Evolutionary conservation across 2,797 vertebrate genomes (phyloP), one percentile per base, ranked within the genome.

Genomic region (Siniperca obscura): DNA sequence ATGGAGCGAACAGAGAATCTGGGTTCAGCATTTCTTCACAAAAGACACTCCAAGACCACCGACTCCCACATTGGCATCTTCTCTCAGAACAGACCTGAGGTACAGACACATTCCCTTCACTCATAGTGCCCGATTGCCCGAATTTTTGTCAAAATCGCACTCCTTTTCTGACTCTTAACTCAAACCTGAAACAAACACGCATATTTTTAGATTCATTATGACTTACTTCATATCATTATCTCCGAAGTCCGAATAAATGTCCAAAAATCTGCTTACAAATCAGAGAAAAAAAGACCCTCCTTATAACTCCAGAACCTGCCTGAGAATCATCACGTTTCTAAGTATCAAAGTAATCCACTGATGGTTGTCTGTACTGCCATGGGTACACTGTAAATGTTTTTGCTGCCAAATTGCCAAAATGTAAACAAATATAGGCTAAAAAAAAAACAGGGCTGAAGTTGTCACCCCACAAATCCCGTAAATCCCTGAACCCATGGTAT

Each of bases 11-110:
- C 96, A 0, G 96, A 97, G 78, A 95, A 77, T n/a, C 86, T 98
- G 76, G 98, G 98, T 11, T 99, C 98, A 8, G 97, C 96, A 0
- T 95, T 99, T 84, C 92, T 99, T 53, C 93, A 97, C 76, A 97
- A 95, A 92, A 97, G 97, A 82, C 97, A 96, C 94, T 96, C 94
- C 80, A 93, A 96, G 3, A 87, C 89, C 38, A 70, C 86, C 0
- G 87, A 96, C 68, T 95, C 96, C 12, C 94, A 95, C 79, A 88
- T 99, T 7, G 98, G 98, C 89, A 96, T 99, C 88, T 98, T 98
- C 76, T 94, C 97, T 61, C 98, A 98, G 88, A 99, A 98, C 94
- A 96, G 97, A 92, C 96, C 97, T 1, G 98, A 99, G 97, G 98
- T 99, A 95, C 75, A 7, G 3, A 78, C 38, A 6, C 22, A 2